These are phyloP conservation scores for Andrena chrysosceles DNA, from an alignment of 2,888 invertebrate species.

Conservation along the genomic window DNA sequence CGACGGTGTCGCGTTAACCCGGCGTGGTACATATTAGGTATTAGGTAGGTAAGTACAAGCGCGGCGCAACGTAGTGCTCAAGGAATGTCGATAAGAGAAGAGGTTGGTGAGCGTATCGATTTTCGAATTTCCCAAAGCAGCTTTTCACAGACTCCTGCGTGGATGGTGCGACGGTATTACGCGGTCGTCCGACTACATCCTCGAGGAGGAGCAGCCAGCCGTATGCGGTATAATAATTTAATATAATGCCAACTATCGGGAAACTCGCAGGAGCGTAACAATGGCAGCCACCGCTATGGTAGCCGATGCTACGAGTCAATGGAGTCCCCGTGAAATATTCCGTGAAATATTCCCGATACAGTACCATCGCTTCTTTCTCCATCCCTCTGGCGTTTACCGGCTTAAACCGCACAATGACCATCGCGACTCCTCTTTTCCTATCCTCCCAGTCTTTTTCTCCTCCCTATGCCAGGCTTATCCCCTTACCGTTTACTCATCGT, in stretches of 20 bases:
- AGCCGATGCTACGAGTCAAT: constrained; percentile 44
- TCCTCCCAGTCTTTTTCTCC: background rate
- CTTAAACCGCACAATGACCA: constrained; percentile 36
- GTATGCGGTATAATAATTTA: constrained; percentile 74
- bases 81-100: too few species aligned
- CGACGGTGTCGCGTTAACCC: too few species aligned
- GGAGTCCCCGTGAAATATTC: constrained; percentile 72
- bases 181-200: constrained; percentile 34
- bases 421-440: constrained; percentile 23
- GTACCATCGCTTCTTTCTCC: constrained; percentile 55
- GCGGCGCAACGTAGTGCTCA: too few species aligned
- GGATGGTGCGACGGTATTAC: constrained; percentile 53
- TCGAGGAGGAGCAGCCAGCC: constrained; percentile 37
- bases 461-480: background rate
- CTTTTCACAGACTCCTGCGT: constrained; percentile 60
- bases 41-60: too few species aligned
- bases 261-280: constrained; percentile 74
- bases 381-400: constrained; percentile 43
- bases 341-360: constrained; percentile 72
- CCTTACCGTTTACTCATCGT: background rate
- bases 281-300: constrained; percentile 52
- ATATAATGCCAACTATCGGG: constrained; percentile 76
- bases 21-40: too few species aligned
- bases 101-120: constrained; percentile 54
- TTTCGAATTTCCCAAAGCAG: constrained; percentile 56